These are phyloP conservation scores for Istiophorus platypterus DNA, from an alignment of 2,113 vertebrate genomes.

Conservation along the genomic window DNA sequence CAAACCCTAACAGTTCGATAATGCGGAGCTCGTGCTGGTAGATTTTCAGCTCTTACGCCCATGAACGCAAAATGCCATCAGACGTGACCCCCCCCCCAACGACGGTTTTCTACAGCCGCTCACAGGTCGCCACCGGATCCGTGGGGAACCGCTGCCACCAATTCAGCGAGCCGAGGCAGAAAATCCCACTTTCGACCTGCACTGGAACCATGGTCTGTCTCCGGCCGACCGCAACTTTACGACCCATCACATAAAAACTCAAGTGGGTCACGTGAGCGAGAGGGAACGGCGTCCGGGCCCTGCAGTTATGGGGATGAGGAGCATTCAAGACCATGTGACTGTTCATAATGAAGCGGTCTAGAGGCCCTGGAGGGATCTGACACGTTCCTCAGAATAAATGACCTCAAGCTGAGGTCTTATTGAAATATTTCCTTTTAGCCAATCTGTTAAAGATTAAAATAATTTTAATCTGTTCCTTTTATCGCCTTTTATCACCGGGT, in stretches of 20 bases:
- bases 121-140: too few relatives aligned
- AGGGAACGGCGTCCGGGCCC: neutral
- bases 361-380: neutral
- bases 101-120: too few relatives aligned
- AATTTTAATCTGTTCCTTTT: too few relatives aligned
- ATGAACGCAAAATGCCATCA: neutral
- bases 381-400: too few relatives aligned
- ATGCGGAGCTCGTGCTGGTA: slow-evolving; percentile 8
- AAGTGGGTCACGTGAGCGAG: slow-evolving; percentile 9
- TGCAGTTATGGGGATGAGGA: neutral
- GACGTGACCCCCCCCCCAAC: too few relatives aligned
- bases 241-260: slow-evolving; percentile 4
- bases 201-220: neutral
- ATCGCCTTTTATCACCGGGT: too few relatives aligned
- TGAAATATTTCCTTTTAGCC: too few relatives aligned
- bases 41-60: neutral
- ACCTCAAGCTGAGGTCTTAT: too few relatives aligned
- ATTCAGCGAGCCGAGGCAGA: neutral
- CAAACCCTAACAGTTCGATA: neutral
- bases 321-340: slow-evolving; percentile 9
- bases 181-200: neutral
- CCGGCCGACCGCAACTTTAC: too few relatives aligned
- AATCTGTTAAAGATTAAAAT: too few relatives aligned
- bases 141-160: too few relatives aligned
- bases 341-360: neutral